These are phyloP conservation scores for Malaclemys terrapin DNA, from an alignment of 2,113 vertebrate genomes.

Conservation along the genomic window DNA sequence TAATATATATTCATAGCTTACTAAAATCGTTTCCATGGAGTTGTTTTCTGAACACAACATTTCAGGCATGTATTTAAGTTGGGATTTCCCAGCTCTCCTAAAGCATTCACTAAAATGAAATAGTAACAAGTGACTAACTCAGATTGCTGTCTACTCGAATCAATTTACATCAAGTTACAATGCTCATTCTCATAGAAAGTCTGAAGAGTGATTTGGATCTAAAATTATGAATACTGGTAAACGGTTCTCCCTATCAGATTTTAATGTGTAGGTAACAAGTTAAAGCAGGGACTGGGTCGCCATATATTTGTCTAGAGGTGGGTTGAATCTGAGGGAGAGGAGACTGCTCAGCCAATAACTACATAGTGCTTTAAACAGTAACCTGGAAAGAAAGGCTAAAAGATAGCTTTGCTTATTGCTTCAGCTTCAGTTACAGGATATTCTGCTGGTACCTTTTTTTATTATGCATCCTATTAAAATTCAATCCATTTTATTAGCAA, in stretches of 20 bases:
- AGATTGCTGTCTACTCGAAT: not conserved
- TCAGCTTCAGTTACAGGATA: not conserved
- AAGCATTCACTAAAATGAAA: not conserved
- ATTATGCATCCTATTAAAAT: conserved; percentile 2
- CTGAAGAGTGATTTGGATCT: not conserved
- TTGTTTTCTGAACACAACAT: not conserved
- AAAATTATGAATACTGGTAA: not conserved
- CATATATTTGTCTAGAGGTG: not conserved
- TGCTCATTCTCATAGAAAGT: not conserved
- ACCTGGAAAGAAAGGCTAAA: not conserved
- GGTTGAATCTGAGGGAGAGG: not conserved
- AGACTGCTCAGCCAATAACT: not conserved
- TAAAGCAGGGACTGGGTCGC: not conserved
- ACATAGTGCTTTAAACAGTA: not conserved
- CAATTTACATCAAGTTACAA: not conserved
- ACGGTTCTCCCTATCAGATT: not conserved
- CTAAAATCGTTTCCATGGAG: not conserved
- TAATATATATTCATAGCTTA: not conserved
- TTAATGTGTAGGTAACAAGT: not conserved
- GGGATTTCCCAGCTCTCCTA: not conserved
- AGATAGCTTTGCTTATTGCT: not conserved
- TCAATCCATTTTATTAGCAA: not conserved
- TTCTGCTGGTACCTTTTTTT: conserved; percentile 10
- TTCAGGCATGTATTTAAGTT: not conserved
- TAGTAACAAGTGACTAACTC: not conserved